Evolutionary conservation across 1,140 invertebrate genomes (phyloP).

Genomic region (Pteromalus puparum): DNA sequence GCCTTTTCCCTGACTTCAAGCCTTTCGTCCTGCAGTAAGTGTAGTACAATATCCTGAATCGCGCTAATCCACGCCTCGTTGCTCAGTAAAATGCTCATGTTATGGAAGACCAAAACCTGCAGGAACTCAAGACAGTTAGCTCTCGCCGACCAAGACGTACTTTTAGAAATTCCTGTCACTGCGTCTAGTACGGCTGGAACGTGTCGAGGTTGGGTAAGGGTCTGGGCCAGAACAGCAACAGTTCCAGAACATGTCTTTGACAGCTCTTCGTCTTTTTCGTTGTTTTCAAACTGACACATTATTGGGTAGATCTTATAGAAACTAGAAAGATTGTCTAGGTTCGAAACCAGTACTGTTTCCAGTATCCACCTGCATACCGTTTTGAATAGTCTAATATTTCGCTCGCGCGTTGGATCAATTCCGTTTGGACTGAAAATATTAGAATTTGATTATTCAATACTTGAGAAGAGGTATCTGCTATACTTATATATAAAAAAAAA

Average conservation of each 20-base stretch:
- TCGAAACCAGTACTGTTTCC: slow-evolving; percentile 61
- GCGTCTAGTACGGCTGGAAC: slow-evolving; percentile 76
- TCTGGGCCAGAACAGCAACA: slow-evolving; percentile 80
- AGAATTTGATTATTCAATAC: neutral
- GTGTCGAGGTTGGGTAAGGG: slow-evolving; percentile 74
- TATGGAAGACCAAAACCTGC: slow-evolving; percentile 89
- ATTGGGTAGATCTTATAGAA: slow-evolving; percentile 81
- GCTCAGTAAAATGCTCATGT: slow-evolving; percentile 84
- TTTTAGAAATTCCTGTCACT: slow-evolving; percentile 72
- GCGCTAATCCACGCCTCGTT: slow-evolving; percentile 75
- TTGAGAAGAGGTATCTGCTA: neutral
- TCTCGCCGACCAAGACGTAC: slow-evolving; percentile 87
- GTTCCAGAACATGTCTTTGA: slow-evolving; percentile 80
- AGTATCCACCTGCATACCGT: slow-evolving; percentile 74
- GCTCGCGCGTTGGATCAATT: slow-evolving; percentile 13
- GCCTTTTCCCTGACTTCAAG: slow-evolving; percentile 89
- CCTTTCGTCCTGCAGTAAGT: slow-evolving; percentile 81
- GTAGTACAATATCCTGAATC: slow-evolving; percentile 80
- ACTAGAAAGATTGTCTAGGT: slow-evolving; percentile 73
- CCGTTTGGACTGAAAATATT: neutral
- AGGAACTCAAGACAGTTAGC: slow-evolving; percentile 84
- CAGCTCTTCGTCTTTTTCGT: slow-evolving; percentile 89
- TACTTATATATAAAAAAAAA: neutral
- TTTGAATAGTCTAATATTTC: slow-evolving; percentile 54
- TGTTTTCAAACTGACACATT: slow-evolving; percentile 85